A percentile compares a stretch with the other conserved stretches of the same genome.
Evolutionary conservation across 2,888 invertebrate species (phyloP).

Genomic region (Tenodera sinensis): DNA sequence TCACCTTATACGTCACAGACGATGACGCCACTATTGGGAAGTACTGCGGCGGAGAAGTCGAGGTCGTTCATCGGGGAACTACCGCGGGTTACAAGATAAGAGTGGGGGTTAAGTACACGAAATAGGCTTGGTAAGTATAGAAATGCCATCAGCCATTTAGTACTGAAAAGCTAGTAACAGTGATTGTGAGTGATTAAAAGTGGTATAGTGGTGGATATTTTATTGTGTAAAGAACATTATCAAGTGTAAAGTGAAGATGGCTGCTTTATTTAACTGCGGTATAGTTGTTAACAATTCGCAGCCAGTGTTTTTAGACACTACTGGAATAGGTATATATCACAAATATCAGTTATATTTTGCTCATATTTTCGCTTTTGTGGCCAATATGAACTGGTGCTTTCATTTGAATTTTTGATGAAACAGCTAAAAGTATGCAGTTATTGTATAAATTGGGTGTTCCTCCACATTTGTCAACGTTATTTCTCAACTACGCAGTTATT

Average conservation of each 20-base stretch:
- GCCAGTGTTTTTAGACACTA: not conserved
- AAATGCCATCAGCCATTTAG: not conserved
- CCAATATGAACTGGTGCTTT: not conserved
- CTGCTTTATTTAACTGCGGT: not conserved
- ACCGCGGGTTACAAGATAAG: not conserved
- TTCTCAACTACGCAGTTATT: not conserved
- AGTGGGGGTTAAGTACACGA: not conserved
- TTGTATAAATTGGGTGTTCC: no score
- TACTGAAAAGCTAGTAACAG: not conserved
- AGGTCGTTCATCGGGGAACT: slow-evolving; percentile 9
- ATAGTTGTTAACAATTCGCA: not conserved
- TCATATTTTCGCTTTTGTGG: not conserved
- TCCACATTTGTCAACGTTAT: not conserved
- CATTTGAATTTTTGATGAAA: not conserved
- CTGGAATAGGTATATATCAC: not conserved
- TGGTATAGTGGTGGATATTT: not conserved
- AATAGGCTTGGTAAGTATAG: not conserved
- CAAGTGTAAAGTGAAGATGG: not conserved
- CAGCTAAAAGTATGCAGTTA: no score
- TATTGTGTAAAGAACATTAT: not conserved
- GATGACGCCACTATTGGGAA: not conserved
- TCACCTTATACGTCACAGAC: not conserved
- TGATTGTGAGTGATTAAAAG: not conserved
- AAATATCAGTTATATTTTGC: not conserved
- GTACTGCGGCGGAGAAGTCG: not conserved